These are phyloP conservation scores for Theocolax elegans DNA, from an alignment of 1,140 invertebrate genomes.

Conservation along the genomic window DNA sequence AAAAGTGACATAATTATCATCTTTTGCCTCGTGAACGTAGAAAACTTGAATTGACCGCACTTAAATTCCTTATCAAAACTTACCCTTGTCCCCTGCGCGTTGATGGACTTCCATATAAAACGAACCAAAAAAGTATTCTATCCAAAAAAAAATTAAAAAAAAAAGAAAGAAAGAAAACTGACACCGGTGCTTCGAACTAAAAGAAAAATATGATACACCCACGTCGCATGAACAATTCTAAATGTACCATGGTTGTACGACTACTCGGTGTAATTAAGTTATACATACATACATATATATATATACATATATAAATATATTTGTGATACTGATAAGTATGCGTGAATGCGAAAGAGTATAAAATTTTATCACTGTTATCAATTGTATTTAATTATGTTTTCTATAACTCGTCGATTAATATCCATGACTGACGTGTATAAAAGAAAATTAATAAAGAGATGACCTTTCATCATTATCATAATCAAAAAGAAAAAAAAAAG, in stretches of 20 bases:
- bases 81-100: not conserved
- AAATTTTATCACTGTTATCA: slow-evolving; percentile 34
- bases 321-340: slow-evolving; percentile 26
- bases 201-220: not conserved
- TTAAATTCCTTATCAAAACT: not conserved
- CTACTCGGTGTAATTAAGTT: slow-evolving; percentile 18
- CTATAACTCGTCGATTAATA: slow-evolving; percentile 1
- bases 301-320: slow-evolving; percentile 24
- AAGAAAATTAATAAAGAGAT: not conserved
- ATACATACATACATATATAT: too few species aligned
- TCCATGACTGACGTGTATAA: not conserved
- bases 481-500: not conserved
- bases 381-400: slow-evolving; percentile 8
- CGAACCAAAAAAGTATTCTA: slow-evolving; percentile 17
- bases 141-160: not conserved
- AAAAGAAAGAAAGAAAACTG: not conserved
- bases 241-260: slow-evolving; percentile 24
- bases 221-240: not conserved
- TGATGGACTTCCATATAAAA: slow-evolving; percentile 14
- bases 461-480: not conserved
- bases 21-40: not conserved
- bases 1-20: not conserved
- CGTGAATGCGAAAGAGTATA: not conserved
- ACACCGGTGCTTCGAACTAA: not conserved
- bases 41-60: not conserved